These are phyloP conservation scores for Drosophila biarmipes DNA, from an alignment of 1,140 invertebrate species.

Conservation along the genomic window DNA sequence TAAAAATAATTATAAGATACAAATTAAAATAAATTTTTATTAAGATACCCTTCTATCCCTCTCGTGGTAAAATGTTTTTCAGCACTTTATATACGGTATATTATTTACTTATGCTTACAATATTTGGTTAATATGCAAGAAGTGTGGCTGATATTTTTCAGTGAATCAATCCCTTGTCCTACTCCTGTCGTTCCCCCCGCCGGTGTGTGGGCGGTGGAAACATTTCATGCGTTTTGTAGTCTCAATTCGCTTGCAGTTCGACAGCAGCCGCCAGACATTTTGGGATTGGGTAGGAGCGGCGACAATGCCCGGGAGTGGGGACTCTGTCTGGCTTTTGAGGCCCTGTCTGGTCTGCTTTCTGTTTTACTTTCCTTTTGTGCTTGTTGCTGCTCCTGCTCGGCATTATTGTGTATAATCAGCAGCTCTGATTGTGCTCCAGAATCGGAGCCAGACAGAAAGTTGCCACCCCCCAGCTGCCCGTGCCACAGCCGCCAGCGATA, in stretches of 20 bases:
- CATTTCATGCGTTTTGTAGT: constrained; percentile 64
- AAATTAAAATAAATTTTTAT: too few species aligned
- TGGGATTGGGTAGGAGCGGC: constrained; percentile 30
- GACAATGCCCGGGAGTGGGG: constrained; percentile 3
- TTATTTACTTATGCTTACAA: too few species aligned
- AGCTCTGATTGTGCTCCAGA: constrained; percentile 52
- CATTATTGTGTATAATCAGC: constrained; percentile 68
- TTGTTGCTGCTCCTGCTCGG: constrained; percentile 26
- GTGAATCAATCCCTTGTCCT: constrained; percentile 7
- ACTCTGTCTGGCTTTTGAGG: constrained; percentile 52
- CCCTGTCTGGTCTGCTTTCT: constrained; percentile 42
- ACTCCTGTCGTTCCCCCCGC: neutral
- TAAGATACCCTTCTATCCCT: too few species aligned
- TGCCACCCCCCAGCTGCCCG: neutral
- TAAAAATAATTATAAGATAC: too few species aligned
- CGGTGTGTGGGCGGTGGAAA: constrained; percentile 44
- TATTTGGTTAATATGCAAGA: neutral
- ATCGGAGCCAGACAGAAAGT: constrained; percentile 26
- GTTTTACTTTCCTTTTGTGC: constrained; percentile 49
- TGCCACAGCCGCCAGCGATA: constrained; percentile 11
- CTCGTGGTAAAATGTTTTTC: too few species aligned
- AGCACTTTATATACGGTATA: too few species aligned
- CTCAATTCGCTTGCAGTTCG: constrained; percentile 63
- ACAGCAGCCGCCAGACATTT: constrained; percentile 60
- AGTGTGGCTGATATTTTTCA: neutral